Evolutionary conservation across 2,888 invertebrate genomes (phyloP), one percentile per base, ranked within the genome.

Genomic region (Philonicus albiceps): DNA sequence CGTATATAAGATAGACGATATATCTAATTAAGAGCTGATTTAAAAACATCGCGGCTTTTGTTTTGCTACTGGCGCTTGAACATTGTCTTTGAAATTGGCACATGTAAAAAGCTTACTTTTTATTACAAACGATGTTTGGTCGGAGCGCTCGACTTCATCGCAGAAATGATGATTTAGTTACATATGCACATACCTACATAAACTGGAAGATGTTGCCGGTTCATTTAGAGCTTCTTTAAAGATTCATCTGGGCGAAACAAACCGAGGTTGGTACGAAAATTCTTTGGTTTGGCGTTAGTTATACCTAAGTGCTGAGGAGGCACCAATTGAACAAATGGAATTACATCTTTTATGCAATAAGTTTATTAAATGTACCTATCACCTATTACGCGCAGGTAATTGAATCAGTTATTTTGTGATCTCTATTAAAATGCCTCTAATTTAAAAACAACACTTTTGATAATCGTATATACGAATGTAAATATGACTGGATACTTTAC

Each of bases 11-110:
- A 53, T 34, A 81, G 43, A 13, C 74, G 30, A 80, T 53, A 80
- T 64, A 55, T 81, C 53, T 81, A 81, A 81, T 81, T 64, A 81
- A 81, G 34, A 81, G 81, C 64, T 81, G 53, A 55, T 55, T 55
- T 81, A 31, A 81, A 64, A 55, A 31, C 55, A 55, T n/a, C 31
- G 43, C 55, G 53, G 30, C 53, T 80, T 80, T 49, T 64, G 31
- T 6, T 34, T 55, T 49, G 34, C 53, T n/a, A 55, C 16, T 55
- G 81, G 55, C 81, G 55, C 34, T 81, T 55, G 49, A 55, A 34
- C 16, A 81, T 64, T 34, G n/a, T 27, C 37, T 22, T 74, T 1
- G n/a, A 34, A n/a, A 7, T 30, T 74, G 34, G 74, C 37, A 19
- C 37, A 34, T 31, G 31, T 31, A 74, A 34, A 74, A 74, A 74